Conservation (phyloP, 2,797 vertebrate genomes). For the Gephyroberyx darwinii region DNA sequence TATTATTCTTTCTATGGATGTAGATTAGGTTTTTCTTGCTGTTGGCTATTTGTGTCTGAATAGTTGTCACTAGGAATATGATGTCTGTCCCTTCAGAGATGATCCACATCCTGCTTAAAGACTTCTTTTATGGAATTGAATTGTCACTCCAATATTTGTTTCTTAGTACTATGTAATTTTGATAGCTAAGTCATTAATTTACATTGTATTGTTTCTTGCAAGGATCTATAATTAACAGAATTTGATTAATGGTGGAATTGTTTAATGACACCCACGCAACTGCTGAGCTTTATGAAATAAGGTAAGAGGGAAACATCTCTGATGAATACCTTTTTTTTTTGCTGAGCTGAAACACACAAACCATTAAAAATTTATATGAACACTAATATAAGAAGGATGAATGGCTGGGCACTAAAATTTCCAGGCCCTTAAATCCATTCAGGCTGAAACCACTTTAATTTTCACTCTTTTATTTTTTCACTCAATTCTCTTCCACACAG, state of each 20-base stretch:
- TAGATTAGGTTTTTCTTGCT: not conserved
- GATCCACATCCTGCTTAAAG: too few species aligned
- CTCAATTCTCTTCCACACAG: constrained; percentile 53
- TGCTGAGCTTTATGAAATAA: constrained; percentile 30
- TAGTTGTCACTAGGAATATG: constrained; percentile 6
- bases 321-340: constrained; percentile 44
- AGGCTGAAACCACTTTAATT: constrained; percentile 72
- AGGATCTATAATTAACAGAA: constrained; percentile 61
- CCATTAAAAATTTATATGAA: constrained; percentile 65
- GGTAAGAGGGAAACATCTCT: constrained; percentile 40
- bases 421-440: constrained; percentile 58
- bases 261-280: constrained; percentile 46
- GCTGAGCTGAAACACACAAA: constrained; percentile 50
- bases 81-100: constrained; percentile 16
- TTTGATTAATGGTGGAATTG: constrained; percentile 52
- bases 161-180: constrained; percentile 6
- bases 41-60: not conserved
- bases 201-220: constrained; percentile 28
- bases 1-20: not conserved
- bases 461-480: constrained; percentile 49
- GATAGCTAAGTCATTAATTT: constrained; percentile 23
- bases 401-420: constrained; percentile 59
- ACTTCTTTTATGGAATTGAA: not conserved
- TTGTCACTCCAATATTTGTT: constrained; percentile 10
- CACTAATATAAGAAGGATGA: constrained; percentile 50